Base-by-base conservation (phyloP, 2,113 vertebrate genomes). In the Ctenomys sociabilis region DNA sequence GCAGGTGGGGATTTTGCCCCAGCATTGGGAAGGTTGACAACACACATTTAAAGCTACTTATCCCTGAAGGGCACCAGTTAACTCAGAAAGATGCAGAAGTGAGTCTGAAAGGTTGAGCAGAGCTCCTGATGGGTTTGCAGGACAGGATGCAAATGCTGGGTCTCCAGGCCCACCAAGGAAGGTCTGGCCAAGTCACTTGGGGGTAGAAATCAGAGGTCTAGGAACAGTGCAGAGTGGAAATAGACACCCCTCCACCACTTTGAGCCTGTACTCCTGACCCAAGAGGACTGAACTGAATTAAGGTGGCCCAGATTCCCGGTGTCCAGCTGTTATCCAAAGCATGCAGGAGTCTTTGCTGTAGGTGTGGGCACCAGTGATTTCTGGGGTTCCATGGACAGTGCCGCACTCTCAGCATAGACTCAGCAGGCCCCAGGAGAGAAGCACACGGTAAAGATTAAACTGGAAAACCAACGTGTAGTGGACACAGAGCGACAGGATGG, bases 151-250 rank as follows among this genome's bases (percentile, higher is more conserved):
- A 63, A 57, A 19, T 19, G 11, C 70, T 64, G 57, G 17, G 54
- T 37, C 49, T 82, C 57, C 66, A 77, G 32, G 28, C 22, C 28
- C 26, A 28, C 30, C 66, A 11, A 90, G 59, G 37, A 85, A 28
- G 21, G 32, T 26, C 22, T 43, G 72, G 37, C 72, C 24, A 40
- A 73, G 72, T 75, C 72, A 4, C 72, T 24, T 43, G 37, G 16
- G 11, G 35, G 59, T 75, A 57, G 73, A 92, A 92, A 61, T 21
- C 92, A 94, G 57, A 85, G 49, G 12, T 64, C 85, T 80, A 80
- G 92, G 75, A 88, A n/a, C 77, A 75, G 52, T 43, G 84, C 75
- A n/a, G 75, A 59, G 10, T 68, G 22, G 68, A 92, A 88, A 70
- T 26, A 75, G 37, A 72, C 35, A 21, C 24, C 54, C 21, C 17